Evolutionary conservation across 2,113 vertebrate species (phyloP), one percentile per base, ranked within the genome.

Genomic region (Hoplias malabaricus): DNA sequence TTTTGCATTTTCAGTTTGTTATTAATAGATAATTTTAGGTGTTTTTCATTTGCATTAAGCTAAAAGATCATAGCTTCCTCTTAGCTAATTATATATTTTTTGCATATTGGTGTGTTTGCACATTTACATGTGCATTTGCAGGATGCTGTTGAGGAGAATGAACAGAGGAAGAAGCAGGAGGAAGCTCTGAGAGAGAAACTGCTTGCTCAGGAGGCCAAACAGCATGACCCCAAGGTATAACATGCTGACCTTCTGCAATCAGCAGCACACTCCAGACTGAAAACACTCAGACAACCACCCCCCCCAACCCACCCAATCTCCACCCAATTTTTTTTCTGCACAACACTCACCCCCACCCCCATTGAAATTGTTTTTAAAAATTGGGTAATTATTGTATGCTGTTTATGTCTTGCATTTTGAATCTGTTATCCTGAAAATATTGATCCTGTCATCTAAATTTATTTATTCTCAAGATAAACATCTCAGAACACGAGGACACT

Each of bases 151-250:
- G 94, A 91, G 88, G 93, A 95, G 76, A 98, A 99, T 0, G 96
- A 98, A 84, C 92, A 87, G 61, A 93, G 94, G 62, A 96, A 95
- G 87, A 98, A 94, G 88, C 96, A 99, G 89, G 97, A 99, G 88
- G 89, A 96, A 87, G 96, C 96, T 46, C 92, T 97, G 93, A 88
- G 95, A 83, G 96, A 97, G 84, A 97, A 98, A 90, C 88, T 96
- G 86, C 89, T 98, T 88, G 97, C 96, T 59, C 94, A 97, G 91
- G 96, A 98, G 91, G 96, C 96, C 27, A 98, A 97, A 89, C 95
- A 98, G 88, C 93, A 96, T 67, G 94, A 98, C 84, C 94, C 94
- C 80, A 99, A 98, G 95, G 97, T 98, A 86, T 59, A 42, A 43
- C 43, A 57, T 56, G 11, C 4, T 57, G 36, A 34, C 23, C 23